Evolutionary conservation across 2,113 vertebrate genomes (phyloP).

Genomic region (Malurus melanocephalus): DNA sequence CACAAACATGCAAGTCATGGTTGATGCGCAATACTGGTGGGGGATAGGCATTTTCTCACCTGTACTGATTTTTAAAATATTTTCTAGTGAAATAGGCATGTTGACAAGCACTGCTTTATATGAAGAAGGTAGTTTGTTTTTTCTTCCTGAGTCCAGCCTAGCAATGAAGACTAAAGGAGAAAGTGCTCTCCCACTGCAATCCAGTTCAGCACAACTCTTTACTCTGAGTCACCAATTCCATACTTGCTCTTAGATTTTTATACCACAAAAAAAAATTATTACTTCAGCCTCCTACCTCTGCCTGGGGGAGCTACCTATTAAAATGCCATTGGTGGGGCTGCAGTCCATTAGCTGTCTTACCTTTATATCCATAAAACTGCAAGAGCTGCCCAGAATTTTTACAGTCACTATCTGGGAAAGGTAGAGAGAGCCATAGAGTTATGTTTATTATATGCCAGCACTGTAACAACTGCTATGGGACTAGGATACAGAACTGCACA

Average conservation of each 20-base stretch:
- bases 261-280: slow-evolving; percentile 10
- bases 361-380: slow-evolving; percentile 55
- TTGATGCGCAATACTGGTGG: neutral
- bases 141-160: neutral
- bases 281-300: slow-evolving; percentile 23
- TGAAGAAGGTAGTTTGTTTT: neutral
- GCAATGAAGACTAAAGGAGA: neutral
- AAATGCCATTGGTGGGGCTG: slow-evolving; percentile 60
- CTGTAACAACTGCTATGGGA: slow-evolving; percentile 47
- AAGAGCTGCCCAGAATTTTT: slow-evolving; percentile 61
- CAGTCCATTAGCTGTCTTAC: slow-evolving; percentile 62
- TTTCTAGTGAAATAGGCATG: neutral
- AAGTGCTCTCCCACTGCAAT: neutral
- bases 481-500: slow-evolving; percentile 39
- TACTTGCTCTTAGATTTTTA: slow-evolving; percentile 7
- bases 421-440: slow-evolving; percentile 9
- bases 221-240: slow-evolving; percentile 16
- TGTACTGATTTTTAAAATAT: neutral
- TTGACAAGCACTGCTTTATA: neutral
- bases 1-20: neutral
- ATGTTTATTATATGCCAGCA: slow-evolving; percentile 37
- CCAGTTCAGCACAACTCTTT: neutral
- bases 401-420: slow-evolving; percentile 48
- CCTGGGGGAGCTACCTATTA: slow-evolving; percentile 54
- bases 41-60: neutral